Conservation (phyloP, 2,888 invertebrate species). For the Cheilosia vernalis region DNA sequence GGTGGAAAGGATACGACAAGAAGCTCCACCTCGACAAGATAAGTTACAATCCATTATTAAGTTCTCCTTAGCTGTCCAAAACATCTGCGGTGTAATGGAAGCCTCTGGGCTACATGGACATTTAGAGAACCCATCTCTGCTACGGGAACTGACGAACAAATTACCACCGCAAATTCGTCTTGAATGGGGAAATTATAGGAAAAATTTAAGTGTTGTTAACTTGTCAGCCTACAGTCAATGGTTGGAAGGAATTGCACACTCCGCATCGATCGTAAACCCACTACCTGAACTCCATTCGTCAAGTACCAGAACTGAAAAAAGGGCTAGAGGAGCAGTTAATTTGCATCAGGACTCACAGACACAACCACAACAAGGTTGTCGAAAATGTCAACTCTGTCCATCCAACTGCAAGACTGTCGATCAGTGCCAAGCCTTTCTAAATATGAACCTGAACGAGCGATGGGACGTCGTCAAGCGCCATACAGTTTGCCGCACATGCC, state of each 20-base stretch:
- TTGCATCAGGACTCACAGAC: constrained; percentile 18
- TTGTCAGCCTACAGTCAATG: constrained; percentile 10
- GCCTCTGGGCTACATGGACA: constrained; percentile 3
- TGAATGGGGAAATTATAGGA: constrained; percentile 14
- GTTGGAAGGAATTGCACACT: neutral
- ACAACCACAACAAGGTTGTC: neutral
- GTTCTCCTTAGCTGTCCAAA: constrained; percentile 6
- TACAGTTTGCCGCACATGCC: constrained; percentile 49
- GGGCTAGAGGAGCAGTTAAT: constrained; percentile 6
- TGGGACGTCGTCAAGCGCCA: constrained; percentile 40
- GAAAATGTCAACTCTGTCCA: constrained; percentile 8
- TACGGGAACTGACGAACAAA: constrained; percentile 10
- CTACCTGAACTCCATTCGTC: neutral
- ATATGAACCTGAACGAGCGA: constrained; percentile 32
- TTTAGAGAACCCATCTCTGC: constrained; percentile 15
- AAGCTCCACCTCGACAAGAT: constrained; percentile 8
- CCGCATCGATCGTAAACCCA: constrained; percentile 4
- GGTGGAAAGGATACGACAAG: constrained; percentile 6
- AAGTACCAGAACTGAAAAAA: neutral
- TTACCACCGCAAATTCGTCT: constrained; percentile 22
- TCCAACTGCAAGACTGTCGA: constrained; percentile 11
- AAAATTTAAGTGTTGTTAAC: neutral
- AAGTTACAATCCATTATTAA: constrained; percentile 23
- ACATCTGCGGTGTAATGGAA: constrained; percentile 23
- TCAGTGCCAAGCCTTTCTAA: constrained; percentile 2